phyloP scores from a whole-genome alignment of 2,888 invertebrate species.

The Caenorhabditis becei region DNA sequence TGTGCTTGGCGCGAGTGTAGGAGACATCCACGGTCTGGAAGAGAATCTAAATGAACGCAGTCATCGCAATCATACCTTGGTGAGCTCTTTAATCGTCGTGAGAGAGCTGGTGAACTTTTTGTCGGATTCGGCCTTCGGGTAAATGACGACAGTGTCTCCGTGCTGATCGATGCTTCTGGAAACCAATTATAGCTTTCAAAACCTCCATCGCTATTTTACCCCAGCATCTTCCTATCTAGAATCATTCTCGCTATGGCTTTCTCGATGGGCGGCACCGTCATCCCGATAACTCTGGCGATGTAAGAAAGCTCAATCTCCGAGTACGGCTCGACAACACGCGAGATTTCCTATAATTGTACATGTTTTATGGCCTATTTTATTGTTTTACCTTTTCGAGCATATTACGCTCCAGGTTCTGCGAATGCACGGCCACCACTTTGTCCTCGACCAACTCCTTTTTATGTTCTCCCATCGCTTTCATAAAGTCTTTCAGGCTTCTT shows the following conservation, averaged over 20 bases:
- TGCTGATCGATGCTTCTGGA: constrained; percentile 91
- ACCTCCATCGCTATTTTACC: constrained; percentile 67
- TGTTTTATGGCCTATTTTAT: constrained; percentile 1
- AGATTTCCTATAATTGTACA: constrained; percentile 87
- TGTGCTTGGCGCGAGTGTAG: constrained; percentile 92
- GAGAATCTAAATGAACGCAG: background rate
- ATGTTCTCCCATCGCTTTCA: constrained; percentile 86
- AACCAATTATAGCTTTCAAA: background rate
- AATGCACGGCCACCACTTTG: constrained; percentile 95
- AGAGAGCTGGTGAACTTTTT: constrained; percentile 44
- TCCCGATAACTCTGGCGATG: constrained; percentile 76
- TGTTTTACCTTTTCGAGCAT: constrained; percentile 91
- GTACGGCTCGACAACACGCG: constrained; percentile 98
- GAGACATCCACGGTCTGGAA: constrained; percentile 92
- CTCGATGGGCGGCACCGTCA: constrained; percentile 88
- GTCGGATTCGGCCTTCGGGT: constrained; percentile 82
- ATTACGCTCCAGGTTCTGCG: constrained; percentile 97
- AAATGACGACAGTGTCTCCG: constrained; percentile 96
- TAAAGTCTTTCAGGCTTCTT: constrained; percentile 95
- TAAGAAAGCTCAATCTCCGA: constrained; percentile 89
- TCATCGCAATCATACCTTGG: constrained; percentile 29
- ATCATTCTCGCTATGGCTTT: constrained; percentile 99
- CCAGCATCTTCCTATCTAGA: constrained; percentile 93
- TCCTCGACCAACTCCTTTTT: constrained; percentile 73
- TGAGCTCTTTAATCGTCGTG: constrained; percentile 45